Evolutionary conservation across 2,888 invertebrate species (phyloP), one percentile per base, ranked within the genome.

Genomic region (Apodemia zela): DNA sequence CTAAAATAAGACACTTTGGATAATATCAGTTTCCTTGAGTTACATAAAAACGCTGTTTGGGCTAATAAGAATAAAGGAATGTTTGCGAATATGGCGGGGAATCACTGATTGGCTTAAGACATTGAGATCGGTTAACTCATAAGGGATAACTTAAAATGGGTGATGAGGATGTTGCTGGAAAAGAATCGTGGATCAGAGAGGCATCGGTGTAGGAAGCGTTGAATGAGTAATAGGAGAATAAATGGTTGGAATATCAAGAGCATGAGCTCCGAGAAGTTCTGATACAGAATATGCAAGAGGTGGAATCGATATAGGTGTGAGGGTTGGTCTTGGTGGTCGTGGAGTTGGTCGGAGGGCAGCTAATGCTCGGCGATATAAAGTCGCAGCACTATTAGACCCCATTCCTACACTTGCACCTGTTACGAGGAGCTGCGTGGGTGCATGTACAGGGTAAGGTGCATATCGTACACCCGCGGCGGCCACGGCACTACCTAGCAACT

Each of bases 401-500:
- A 81, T 81, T 67, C 82, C 83, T 74, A 79, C 78, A 68, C 84
- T 78, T 69, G 85, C 82, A 68, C 92, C 78, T 59, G 92, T 88
- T 70, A 89, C 80, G 68, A 89, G 77, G 69, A 88, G 82, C 79
- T 82, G 93, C 82, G 79, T 78, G 68, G 93, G 91, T 75, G 93
- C 93, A 67, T 93, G 93, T 74, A 93, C 92, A 49, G 93, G 92
- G 71, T 93, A 93, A 58, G 94, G 94, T 72, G 94, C 93, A 75
- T 94, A 95, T 91, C 77, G 95, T 92, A 84, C 94, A 68, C 93
- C 87, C 61, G 88, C 85, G 63, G 92, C 85, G 85, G 92, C 84
- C 88, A 94, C 92, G 85, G 93, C 93, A 91, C 94, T 94, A 92
- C 95, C 95, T 94, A 97, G 95, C 94, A 97, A 97, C 98, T 98